Conservation (phyloP, 1,140 invertebrate species). For the Lepidurus apus region DNA sequence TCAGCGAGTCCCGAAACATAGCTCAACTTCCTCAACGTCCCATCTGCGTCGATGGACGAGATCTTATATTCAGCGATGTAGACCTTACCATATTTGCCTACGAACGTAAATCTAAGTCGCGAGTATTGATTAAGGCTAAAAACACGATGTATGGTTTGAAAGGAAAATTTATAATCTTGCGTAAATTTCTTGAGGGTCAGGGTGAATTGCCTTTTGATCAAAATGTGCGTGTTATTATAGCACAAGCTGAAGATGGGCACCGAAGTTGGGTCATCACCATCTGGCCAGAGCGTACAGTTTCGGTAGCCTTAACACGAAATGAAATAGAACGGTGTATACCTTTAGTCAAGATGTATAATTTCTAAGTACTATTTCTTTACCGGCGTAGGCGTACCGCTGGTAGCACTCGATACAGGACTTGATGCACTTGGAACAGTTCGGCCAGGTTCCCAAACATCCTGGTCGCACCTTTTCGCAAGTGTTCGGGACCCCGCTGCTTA, state of each 20-base stretch:
- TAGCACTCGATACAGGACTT: not conserved
- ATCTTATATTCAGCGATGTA: not conserved
- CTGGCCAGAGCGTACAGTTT: not conserved
- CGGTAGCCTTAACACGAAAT: not conserved
- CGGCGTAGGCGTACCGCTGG: not conserved
- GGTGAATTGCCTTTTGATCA: not conserved
- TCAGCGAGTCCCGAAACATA: not conserved
- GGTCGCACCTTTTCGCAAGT: not conserved
- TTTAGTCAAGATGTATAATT: not conserved
- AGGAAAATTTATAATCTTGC: not conserved
- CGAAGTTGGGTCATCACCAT: not conserved
- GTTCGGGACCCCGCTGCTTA: not conserved
- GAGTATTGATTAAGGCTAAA: not conserved
- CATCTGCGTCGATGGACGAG: not conserved
- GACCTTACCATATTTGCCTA: not conserved
- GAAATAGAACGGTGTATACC: not conserved
- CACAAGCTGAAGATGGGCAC: not conserved
- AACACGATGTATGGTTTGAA: not conserved
- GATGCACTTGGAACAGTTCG: not conserved
- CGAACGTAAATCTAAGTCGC: not conserved
- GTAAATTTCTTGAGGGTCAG: not conserved
- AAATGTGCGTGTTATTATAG: not conserved
- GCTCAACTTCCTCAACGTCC: not conserved
- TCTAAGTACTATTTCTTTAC: not conserved
- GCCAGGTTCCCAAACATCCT: not conserved